Evolutionary conservation across 2,113 vertebrate genomes (phyloP).

Genomic region (Petaurus breviceps): DNA sequence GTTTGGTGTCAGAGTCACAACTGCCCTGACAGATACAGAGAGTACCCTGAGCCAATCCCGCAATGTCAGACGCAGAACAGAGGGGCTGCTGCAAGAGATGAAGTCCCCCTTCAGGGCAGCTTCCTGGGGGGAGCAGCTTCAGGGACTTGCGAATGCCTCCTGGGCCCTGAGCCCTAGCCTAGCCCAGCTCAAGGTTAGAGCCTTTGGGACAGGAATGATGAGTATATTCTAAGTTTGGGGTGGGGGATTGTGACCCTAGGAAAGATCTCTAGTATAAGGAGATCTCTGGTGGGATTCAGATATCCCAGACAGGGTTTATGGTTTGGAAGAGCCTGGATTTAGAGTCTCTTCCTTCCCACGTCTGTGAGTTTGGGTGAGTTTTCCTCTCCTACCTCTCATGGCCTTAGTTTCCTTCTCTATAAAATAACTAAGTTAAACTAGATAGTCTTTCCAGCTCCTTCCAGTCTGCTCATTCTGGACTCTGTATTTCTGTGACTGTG

Average conservation of each 20-base stretch:
- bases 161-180: constrained; percentile 68
- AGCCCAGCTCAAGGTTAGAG: constrained; percentile 78
- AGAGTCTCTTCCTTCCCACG: background rate
- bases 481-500: accelerated
- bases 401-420: background rate
- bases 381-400: background rate
- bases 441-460: background rate
- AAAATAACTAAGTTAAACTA: background rate
- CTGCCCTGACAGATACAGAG: constrained; percentile 72
- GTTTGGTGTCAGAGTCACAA: constrained; percentile 69
- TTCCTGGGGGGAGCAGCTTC: constrained; percentile 83
- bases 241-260: background rate
- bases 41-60: constrained; percentile 81
- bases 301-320: background rate
- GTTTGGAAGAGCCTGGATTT: background rate
- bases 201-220: accelerated
- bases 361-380: background rate
- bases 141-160: constrained; percentile 80
- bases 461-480: background rate
- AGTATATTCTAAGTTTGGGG: background rate
- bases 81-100: constrained; percentile 75
- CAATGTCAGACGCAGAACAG: background rate
- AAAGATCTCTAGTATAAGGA: background rate
- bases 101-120: constrained; percentile 77
- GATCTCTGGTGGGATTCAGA: background rate